Evolutionary conservation across 1,140 invertebrate genomes (phyloP), one percentile per base, ranked within the genome.

Genomic region (Drosophila gunungcola): DNA sequence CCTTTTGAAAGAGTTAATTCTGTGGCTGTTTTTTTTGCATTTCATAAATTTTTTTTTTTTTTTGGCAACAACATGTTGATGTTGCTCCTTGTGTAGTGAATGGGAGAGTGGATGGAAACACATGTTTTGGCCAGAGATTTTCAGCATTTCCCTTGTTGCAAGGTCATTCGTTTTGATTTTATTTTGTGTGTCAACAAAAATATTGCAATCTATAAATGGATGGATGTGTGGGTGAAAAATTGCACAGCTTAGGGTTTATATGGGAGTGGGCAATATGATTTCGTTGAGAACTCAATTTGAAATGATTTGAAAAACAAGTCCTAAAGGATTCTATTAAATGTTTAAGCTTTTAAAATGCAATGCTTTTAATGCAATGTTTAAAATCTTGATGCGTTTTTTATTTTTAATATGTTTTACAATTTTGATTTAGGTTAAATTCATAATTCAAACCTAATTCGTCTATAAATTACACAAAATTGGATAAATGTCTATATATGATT

Each of bases 81-180:
- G 54, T 41, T 49, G 16, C 41, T 56, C 34, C 52, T 39, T 48
- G 21, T 52, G 7, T 16, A 13, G 32, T n/a, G n/a, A 21, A 11
- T 38, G 48, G n/a, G 54, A 13, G 43, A 48, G 72, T 68, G 73
- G 61, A 21, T 12, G 53, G 53, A 46, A 82, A 73, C 79, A 82
- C 60, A 81, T 82, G 79, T 81, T 82, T 73, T 60, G 70, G 55
- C 38, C 61, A 60, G 34, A 76, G 60, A 69, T 61, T 69, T 65
- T 81, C 25, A 57, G 78, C 62, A 72, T 54, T 65, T 74, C 54
- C 55, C 65, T 64, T 68, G 62, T 89, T 75, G 70, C 83, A 88
- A 88, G 83, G 83, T 88, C 83, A 83, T 88, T 88, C 84, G 83
- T 77, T 89, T 79, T 89, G 76, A 54, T 89, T 88, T 88, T 88